phyloP scores from a whole-genome alignment of 2,888 invertebrate species.

The Salticus scenicus region DNA sequence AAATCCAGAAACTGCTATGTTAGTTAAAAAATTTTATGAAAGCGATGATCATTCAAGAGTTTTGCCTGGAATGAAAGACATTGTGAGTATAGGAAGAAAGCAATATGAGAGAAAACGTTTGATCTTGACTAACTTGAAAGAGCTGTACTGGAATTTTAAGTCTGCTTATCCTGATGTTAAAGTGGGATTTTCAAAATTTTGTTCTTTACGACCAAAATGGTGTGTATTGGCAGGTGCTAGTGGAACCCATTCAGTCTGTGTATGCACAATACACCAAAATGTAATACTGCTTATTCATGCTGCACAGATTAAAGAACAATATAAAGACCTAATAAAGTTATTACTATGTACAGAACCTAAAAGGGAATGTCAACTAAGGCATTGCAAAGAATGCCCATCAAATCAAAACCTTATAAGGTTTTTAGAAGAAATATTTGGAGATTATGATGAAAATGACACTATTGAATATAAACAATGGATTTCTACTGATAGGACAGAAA shows the following conservation, averaged over 20 bases:
- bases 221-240: slow-evolving; percentile 23
- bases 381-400: background rate
- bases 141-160: slow-evolving; percentile 24
- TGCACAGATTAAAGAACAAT: background rate
- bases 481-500: background rate
- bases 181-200: slow-evolving; percentile 44
- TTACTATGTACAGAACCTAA: background rate
- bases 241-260: slow-evolving; percentile 24
- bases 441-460: background rate
- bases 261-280: slow-evolving; percentile 27
- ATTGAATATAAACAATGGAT: slow-evolving; percentile 15
- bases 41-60: slow-evolving; percentile 9
- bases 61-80: background rate
- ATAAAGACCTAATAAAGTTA: background rate
- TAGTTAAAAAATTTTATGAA: slow-evolving; percentile 4
- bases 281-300: background rate
- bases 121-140: slow-evolving; percentile 6
- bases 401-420: background rate
- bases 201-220: slow-evolving; percentile 23
- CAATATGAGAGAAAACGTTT: slow-evolving; percentile 29
- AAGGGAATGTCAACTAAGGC: background rate
- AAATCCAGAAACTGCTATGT: background rate
- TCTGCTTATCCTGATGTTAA: slow-evolving; percentile 24
- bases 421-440: background rate
- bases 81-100: background rate